phyloP scores from a whole-genome alignment of 2,888 invertebrate genomes.

The Chromoteleia sp. region DNA sequence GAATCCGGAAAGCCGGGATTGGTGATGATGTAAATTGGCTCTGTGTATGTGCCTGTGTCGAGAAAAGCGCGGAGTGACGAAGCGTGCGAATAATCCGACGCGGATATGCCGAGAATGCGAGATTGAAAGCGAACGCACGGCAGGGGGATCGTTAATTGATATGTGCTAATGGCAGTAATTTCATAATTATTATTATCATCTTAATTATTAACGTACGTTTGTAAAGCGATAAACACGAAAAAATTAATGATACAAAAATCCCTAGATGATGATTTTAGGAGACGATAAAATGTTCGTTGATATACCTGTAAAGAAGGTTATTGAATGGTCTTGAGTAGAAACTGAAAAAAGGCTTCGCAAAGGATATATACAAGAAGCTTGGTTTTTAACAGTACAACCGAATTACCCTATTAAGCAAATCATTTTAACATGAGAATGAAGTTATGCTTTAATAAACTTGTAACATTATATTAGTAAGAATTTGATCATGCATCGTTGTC shows the following conservation, averaged over 20 bases:
- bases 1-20: constrained; percentile 77
- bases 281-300: constrained; percentile 40
- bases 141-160: constrained; percentile 70
- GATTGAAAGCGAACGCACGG: constrained; percentile 70
- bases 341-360: not conserved
- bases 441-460: too few relatives aligned
- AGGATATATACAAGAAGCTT: too few relatives aligned
- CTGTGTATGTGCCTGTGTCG: constrained; percentile 58
- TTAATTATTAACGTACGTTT: constrained; percentile 59
- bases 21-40: constrained; percentile 76
- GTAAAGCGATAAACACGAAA: constrained; percentile 37
- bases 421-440: too few relatives aligned
- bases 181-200: constrained; percentile 69
- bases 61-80: constrained; percentile 68
- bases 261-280: constrained; percentile 34
- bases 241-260: constrained; percentile 36
- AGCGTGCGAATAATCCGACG: constrained; percentile 72
- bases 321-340: constrained; percentile 6
- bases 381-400: too few relatives aligned
- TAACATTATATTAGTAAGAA: too few relatives aligned
- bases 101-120: constrained; percentile 70
- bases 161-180: constrained; percentile 70
- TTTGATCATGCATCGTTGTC: too few relatives aligned
- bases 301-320: constrained; percentile 26
- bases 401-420: too few relatives aligned